Base-by-base conservation (phyloP, 2,113 vertebrate species). In the Oophaga pumilio region DNA sequence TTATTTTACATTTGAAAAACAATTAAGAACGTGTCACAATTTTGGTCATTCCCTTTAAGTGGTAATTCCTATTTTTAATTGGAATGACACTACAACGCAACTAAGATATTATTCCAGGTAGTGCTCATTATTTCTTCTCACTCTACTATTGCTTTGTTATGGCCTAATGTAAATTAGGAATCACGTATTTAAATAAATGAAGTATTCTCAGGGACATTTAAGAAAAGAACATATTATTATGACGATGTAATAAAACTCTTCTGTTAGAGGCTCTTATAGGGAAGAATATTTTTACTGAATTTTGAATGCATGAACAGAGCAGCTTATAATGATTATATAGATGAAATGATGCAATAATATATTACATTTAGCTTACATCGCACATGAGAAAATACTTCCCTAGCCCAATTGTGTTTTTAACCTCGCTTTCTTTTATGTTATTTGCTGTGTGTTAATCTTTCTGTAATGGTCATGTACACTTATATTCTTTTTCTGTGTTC, bases 191-290 rank as follows among this genome's bases (percentile, higher is more conserved):
- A 22, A 33, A 80, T 57, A 60, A 80, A 60, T 26, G 28, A 20
- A 80, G 78, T 4, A 80, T 60, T 80, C 78, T 80, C 78, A 80
- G 78, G 78, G 78, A 80, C 56, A 33, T 80, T 60, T 80, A 59
- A 60, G 15, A 80, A 80, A 20, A 80, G 53, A 80, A 59, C 8
- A 60, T 59, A 59, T 59, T 80, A 57, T 17, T 26, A 69, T 56
- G 8, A 56, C 5, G 53, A 43, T 43, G 5, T 43, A 43, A 43
- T 43, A 13, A 71, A n/a, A 43, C 62, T 22, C 62, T 64, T 24
- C 62, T 64, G 9, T 64, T 64, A 64, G 62, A 64, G 6, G 13
- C 11, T 69, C 28, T 1, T 43, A 43, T 1, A 13, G 66, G 66
- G 66, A 69, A 24, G 64, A 69, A 24, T 69, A 26, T 69, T 69